phyloP scores from a whole-genome alignment of 2,113 vertebrate species.

The Xenopus tropicalis region UCB_Xtro_10.0 CM004451.2:64710001-64710500 shows the following conservation, averaged over 20 bases:
- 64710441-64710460: neutral
- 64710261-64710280: no score
- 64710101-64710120: constrained; percentile 43
- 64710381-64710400: constrained; percentile 16
- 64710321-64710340: constrained; percentile 13
- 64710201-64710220: no score
- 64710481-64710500: no score
- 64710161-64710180: constrained; percentile 36
- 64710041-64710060: constrained; percentile 45
- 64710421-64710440: constrained; percentile 6
- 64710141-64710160: constrained; percentile 34
- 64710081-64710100: constrained; percentile 43
- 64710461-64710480: no score
- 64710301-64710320: no score
- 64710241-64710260: no score
- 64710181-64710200: constrained; percentile 31
- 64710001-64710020: constrained; percentile 43
- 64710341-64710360: constrained; percentile 26
- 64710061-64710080: constrained; percentile 38
- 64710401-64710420: constrained; percentile 16
- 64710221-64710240: no score
- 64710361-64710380: constrained; percentile 23
- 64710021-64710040: constrained; percentile 43
- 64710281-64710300: no score
- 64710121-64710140: constrained; percentile 41